These are phyloP conservation scores for Euwallacea similis DNA, from an alignment of 1,140 invertebrate species.

Conservation along the genomic window DNA sequence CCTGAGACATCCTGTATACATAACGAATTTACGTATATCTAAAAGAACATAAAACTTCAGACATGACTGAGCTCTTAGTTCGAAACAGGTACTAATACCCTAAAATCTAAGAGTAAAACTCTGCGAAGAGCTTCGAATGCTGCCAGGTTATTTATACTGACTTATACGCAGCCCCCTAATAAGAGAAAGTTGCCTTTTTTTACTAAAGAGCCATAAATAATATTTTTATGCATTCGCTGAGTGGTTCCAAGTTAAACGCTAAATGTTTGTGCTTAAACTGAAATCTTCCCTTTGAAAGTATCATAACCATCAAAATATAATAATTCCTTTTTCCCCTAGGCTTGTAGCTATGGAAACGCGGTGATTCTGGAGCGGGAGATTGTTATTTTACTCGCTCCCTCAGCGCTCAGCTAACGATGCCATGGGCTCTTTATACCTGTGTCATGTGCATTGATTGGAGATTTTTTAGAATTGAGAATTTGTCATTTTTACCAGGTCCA, in stretches of 20 bases:
- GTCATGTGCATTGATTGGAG: conserved; percentile 16
- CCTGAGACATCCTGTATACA: too few relatives aligned
- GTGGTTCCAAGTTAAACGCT: conserved; percentile 39
- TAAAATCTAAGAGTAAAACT: too few relatives aligned
- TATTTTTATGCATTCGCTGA: neutral
- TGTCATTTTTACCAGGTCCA: too few relatives aligned
- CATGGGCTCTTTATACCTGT: conserved; percentile 22
- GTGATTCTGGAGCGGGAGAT: conserved; percentile 29
- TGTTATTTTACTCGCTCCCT: conserved; percentile 38
- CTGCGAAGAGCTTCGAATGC: too few relatives aligned
- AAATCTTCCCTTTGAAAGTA: conserved; percentile 42
- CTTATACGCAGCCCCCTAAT: too few relatives aligned
- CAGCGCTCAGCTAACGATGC: neutral
- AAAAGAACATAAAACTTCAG: too few relatives aligned
- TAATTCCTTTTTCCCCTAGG: conserved; percentile 45
- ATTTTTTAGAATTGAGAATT: neutral
- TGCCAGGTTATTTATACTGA: too few relatives aligned
- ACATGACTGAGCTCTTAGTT: too few relatives aligned
- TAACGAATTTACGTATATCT: too few relatives aligned
- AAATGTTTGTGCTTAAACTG: conserved; percentile 39
- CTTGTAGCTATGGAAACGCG: conserved; percentile 38
- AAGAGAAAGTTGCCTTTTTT: too few relatives aligned
- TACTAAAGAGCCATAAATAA: too few relatives aligned
- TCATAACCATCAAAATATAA: conserved; percentile 48
- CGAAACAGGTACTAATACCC: too few relatives aligned